Conservation (phyloP, 2,888 invertebrate species). For the Drosophila lutescens region DNA sequence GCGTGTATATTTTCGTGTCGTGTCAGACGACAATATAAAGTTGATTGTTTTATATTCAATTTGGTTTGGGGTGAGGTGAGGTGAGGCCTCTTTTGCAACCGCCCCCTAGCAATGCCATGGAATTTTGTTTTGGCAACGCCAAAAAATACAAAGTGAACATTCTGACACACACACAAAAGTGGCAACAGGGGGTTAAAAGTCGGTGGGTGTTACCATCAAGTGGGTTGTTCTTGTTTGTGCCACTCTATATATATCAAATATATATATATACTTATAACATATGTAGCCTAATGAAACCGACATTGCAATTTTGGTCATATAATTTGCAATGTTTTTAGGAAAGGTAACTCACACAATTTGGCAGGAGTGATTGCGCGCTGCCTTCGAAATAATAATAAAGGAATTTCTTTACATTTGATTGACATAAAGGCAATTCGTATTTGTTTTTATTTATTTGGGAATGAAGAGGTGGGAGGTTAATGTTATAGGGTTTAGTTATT, state of each 20-base stretch:
- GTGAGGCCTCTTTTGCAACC: slow-evolving; percentile 4
- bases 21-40: slow-evolving; percentile 72
- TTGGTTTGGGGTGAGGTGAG: slow-evolving; percentile 30
- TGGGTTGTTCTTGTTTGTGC: slow-evolving; percentile 22
- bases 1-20: slow-evolving; percentile 52
- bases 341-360: slow-evolving; percentile 33
- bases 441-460: neutral
- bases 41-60: slow-evolving; percentile 71
- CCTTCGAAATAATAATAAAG: slow-evolving; percentile 4
- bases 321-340: slow-evolving; percentile 12
- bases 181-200: slow-evolving; percentile 11
- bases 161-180: slow-evolving; percentile 40
- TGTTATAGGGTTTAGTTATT: too few relatives aligned
- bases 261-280: slow-evolving; percentile 7
- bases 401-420: slow-evolving; percentile 17
- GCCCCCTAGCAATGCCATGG: slow-evolving; percentile 46
- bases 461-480: too few relatives aligned
- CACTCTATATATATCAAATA: slow-evolving; percentile 23
- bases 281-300: slow-evolving; percentile 36
- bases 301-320: slow-evolving; percentile 36
- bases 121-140: slow-evolving; percentile 67
- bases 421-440: slow-evolving; percentile 3
- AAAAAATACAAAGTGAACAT: slow-evolving; percentile 46
- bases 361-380: slow-evolving; percentile 16
- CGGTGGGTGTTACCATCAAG: slow-evolving; percentile 7